Evolutionary conservation across 2,797 vertebrate species (phyloP).

Genomic region (Pempheris klunzingeri): DNA sequence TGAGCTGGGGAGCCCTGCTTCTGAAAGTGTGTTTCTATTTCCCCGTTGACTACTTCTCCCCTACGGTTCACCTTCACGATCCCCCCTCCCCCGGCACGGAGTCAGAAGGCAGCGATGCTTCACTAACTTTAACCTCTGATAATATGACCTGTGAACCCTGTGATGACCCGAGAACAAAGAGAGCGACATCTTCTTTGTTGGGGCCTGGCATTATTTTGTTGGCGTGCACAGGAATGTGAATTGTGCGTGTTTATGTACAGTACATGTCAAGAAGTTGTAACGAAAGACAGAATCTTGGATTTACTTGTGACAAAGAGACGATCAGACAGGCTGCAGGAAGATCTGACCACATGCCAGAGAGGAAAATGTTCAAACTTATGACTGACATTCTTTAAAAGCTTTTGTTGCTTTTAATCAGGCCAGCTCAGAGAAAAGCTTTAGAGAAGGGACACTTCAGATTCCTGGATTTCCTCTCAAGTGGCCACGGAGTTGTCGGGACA

Average conservation of each 20-base stretch:
- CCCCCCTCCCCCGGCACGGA: slow-evolving; percentile 12
- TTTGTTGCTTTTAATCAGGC: slow-evolving; percentile 50
- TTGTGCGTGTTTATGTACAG: slow-evolving; percentile 10
- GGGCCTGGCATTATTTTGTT: slow-evolving; percentile 25
- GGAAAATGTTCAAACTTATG: slow-evolving; percentile 19
- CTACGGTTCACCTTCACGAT: slow-evolving; percentile 63
- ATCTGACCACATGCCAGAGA: background rate
- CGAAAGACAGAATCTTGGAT: slow-evolving; percentile 6
- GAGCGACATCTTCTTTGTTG: slow-evolving; percentile 29
- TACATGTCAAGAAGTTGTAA: slow-evolving; percentile 10
- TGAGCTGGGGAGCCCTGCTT: slow-evolving; percentile 40
- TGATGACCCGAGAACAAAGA: slow-evolving; percentile 62
- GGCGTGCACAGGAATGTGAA: slow-evolving; percentile 9
- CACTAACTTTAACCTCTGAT: slow-evolving; percentile 57
- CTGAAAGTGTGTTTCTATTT: slow-evolving; percentile 55
- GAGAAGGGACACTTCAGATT: slow-evolving; percentile 67
- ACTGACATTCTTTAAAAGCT: slow-evolving; percentile 21
- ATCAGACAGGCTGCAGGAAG: background rate
- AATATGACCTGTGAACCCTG: slow-evolving; percentile 48
- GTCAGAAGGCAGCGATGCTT: slow-evolving; percentile 52
- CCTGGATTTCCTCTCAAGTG: slow-evolving; percentile 51
- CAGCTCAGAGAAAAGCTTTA: slow-evolving; percentile 19
- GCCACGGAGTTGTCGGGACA: slow-evolving; percentile 48
- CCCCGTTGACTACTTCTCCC: slow-evolving; percentile 56
- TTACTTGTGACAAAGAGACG: slow-evolving; percentile 1